Conservation (phyloP, 2,888 invertebrate species). For the Sepiola atlantica region DNA sequence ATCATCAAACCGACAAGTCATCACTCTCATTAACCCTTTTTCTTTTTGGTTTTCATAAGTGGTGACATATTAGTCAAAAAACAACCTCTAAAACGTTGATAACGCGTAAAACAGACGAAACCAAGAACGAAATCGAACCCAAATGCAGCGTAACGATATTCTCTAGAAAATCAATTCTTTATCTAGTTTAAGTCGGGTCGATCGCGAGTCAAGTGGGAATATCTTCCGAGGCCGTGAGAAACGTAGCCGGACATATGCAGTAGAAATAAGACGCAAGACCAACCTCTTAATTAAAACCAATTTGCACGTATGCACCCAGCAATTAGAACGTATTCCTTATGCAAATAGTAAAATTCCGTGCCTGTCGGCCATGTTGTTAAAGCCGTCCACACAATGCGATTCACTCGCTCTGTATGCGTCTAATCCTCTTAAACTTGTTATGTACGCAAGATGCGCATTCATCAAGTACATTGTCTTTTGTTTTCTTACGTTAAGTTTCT, state of each 20-base stretch:
- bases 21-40: too few relatives aligned
- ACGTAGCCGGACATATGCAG: background rate
- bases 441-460: background rate
- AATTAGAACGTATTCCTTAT: background rate
- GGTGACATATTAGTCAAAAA: too few relatives aligned
- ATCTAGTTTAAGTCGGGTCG: too few relatives aligned
- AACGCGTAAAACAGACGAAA: too few relatives aligned
- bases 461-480: background rate
- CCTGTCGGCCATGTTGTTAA: background rate
- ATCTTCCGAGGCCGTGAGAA: background rate
- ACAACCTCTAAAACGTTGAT: too few relatives aligned
- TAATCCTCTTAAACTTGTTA: background rate
- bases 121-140: too few relatives aligned
- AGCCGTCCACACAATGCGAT: background rate
- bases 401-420: background rate
- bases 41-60: too few relatives aligned
- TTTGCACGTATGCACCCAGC: background rate
- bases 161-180: too few relatives aligned
- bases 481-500: background rate
- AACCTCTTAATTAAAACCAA: background rate
- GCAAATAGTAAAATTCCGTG: background rate
- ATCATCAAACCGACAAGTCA: too few relatives aligned
- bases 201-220: too few relatives aligned
- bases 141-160: too few relatives aligned
- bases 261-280: background rate